Base-by-base conservation (phyloP, 2,888 invertebrate species). In the Embidobia sp. region DNA sequence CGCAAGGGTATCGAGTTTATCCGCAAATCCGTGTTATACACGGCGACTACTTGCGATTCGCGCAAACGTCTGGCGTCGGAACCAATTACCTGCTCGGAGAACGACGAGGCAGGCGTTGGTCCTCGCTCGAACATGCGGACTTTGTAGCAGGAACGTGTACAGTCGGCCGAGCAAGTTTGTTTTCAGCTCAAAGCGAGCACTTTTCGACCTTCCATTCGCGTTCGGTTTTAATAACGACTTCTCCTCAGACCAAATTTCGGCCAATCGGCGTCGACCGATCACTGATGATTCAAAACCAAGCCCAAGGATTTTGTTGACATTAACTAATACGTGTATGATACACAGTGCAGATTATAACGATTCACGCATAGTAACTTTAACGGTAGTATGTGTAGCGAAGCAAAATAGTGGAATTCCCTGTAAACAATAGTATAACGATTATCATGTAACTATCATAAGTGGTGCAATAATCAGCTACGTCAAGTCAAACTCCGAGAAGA, bases 81-180 rank as follows among this genome's bases (percentile, higher is more conserved):
- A 74, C 61, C 77, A 74, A 77, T 79, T 77, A 73, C 61, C 74
- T 61, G 51, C 59, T 42, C 64, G 55, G 64, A 74, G 53, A 74
- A 70, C 70, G 51, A 74, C 64, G 79, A 73, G 59, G 49, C 35
- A 57, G 55, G 63, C 75, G 55, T 63, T 67, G 78, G 75, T 67
- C 72, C 61, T 78, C 48, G 57, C 48, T 53, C 55, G 66, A 55
- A 72, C 59, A 67, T 64, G 40, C 67, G 77, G 77, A 78, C 69
- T 78, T 78, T 76, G 78, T 66, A 70, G 66, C 69, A 69, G 55
- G 78, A 69, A 77, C 70, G 72, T 73, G 79, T 78, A 76, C 76
- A 78, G 78, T 78, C 72, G 48, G 64, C 31, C 61, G 61, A 64
- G 44, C 27, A 69, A 76, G 72, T 69, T 73, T 67, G 51, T 40